phyloP scores from a whole-genome alignment of 2,888 invertebrate genomes.

The Vesta saturnalis region DNA sequence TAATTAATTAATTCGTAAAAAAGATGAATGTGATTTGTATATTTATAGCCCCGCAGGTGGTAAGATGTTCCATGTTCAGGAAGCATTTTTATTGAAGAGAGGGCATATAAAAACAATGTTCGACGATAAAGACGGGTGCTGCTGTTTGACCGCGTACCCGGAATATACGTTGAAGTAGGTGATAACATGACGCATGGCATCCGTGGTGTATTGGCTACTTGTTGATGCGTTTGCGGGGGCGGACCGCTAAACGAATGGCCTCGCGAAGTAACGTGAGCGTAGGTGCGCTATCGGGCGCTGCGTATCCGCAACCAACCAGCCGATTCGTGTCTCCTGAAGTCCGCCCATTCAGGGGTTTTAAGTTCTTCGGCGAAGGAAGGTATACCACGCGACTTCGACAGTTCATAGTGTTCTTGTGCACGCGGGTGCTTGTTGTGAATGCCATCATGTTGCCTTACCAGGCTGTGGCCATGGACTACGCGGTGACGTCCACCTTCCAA shows the following conservation, averaged over 20 bases:
- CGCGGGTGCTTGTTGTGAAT: conserved; percentile 43
- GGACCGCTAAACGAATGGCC: conserved; percentile 56
- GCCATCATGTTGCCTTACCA: conserved; percentile 83
- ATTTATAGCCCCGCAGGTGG: neutral
- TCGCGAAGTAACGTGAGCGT: conserved; percentile 52
- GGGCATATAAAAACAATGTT: conserved; percentile 17
- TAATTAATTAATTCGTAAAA: too few species aligned
- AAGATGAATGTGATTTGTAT: too few species aligned
- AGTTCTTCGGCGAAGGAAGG: conserved; percentile 31
- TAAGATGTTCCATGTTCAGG: neutral
- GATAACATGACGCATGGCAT: conserved; percentile 52
- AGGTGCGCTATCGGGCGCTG: conserved; percentile 55
- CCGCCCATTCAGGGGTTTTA: conserved; percentile 53
- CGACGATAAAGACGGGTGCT: conserved; percentile 30
- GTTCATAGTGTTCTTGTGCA: conserved; percentile 43
- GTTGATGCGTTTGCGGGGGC: conserved; percentile 61
- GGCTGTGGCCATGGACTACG: conserved; percentile 89
- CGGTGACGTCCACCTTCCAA: conserved; percentile 64
- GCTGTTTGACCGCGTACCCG: conserved; percentile 34
- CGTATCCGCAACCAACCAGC: conserved; percentile 61
- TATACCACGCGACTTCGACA: conserved; percentile 37
- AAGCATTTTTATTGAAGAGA: neutral
- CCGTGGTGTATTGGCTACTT: conserved; percentile 62
- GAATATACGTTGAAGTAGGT: conserved; percentile 47
- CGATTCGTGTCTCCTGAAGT: conserved; percentile 48